Percentiles rank a stretch among this genome's conserved stretches.
Evolutionary conservation across 2,888 invertebrate species (phyloP).

Genomic region (Tetranychus truncatus): DNA sequence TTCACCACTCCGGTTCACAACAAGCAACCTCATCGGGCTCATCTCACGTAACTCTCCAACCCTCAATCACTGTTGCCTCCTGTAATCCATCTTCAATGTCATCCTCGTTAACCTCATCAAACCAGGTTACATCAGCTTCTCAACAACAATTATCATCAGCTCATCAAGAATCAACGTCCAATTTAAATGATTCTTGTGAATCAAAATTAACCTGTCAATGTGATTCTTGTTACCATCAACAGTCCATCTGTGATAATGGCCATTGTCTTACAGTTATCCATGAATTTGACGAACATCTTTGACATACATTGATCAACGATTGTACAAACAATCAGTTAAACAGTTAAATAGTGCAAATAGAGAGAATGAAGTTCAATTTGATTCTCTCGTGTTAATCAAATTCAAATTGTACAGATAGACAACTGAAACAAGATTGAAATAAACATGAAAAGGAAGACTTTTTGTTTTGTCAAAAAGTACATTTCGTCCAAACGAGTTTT

Average conservation of each 20-base stretch:
- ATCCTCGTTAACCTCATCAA: background rate
- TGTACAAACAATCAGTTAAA: background rate
- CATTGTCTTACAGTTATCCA: constrained; percentile 8
- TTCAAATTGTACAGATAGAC: too few species aligned
- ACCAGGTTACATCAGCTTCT: background rate
- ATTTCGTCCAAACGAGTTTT: too few species aligned
- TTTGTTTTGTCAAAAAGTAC: too few species aligned
- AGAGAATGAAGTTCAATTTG: too few species aligned
- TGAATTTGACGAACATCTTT: constrained; percentile 7
- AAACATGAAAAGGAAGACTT: too few species aligned
- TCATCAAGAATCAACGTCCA: constrained; percentile 3
- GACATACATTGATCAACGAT: background rate
- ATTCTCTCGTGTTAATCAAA: too few species aligned
- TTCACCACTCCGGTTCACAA: background rate
- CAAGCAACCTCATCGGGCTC: background rate
- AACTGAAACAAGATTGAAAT: too few species aligned
- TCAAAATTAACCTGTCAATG: constrained; percentile 4
- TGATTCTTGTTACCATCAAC: constrained; percentile 8
- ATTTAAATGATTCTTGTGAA: constrained; percentile 6
- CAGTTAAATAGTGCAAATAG: too few species aligned
- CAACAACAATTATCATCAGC: background rate
- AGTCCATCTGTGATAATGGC: constrained; percentile 6
- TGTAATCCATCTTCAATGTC: background rate
- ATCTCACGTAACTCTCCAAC: background rate
- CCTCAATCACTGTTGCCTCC: background rate